Evolutionary conservation across 2,797 vertebrate genomes (phyloP), one percentile per base, ranked within the genome.

Genomic region (Hemibagrus guttatus): DNA sequence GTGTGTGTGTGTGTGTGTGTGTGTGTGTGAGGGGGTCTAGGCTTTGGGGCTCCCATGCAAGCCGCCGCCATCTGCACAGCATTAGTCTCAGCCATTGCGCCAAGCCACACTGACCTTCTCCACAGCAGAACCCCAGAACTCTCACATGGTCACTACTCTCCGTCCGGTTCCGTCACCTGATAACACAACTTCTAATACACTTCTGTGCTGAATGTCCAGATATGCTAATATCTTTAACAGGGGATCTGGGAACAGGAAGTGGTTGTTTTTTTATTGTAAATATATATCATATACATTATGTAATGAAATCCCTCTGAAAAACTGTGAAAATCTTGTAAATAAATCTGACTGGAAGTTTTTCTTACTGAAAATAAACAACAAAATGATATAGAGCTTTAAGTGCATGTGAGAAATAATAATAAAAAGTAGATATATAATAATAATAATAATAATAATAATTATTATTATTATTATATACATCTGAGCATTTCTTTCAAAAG

Each of bases 11-110:
- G 69, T 78, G 75, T 31, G 75, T 75, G 72, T 54, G 49, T 58
- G 42, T n/a, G 78, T 39, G 42, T 31, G 42, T 49, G 75, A 39
- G 61, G 42, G 80, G 84, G 78, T 81, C 79, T 52, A 68, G 74
- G 54, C 46, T 78, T 80, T 71, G 52, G 84, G 58, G 79, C 87
- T 85, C 78, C 49, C 75, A 84, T 87, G 85, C 84, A 89, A 80
- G 87, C 84, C 74, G 66, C 49, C 46, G 35, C 85, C 91, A 92
- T 92, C 91, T 91, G 91, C 86, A 86, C 87, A 84, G 84, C 81
- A 91, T 91, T 92, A 92, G 87, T 58, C 81, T 87, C 74, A 83
- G 84, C 86, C 74, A 49, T 84, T 81, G 46, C 49, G 81, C 69
- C 80, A 84, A 89, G 86, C 64, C 86, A 80, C 59, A 78, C 54